phyloP scores from a whole-genome alignment of 2,113 vertebrate species.

The Gobio gobio region DNA sequence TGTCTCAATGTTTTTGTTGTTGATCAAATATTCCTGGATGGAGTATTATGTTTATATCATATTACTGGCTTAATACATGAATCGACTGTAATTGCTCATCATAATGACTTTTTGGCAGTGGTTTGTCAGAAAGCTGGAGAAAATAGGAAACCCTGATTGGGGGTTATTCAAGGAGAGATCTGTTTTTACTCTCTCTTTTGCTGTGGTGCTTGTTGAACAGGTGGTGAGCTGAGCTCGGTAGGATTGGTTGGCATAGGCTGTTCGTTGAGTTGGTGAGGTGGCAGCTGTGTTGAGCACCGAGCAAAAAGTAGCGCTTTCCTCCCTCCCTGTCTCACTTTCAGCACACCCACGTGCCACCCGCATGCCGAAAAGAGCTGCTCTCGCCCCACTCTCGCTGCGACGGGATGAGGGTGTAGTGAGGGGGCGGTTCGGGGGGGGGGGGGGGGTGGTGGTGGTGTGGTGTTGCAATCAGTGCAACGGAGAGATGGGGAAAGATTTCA shows the following conservation, averaged over 20 bases:
- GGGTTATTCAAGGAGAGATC: slow-evolving; percentile 33
- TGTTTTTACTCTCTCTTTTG: slow-evolving; percentile 32
- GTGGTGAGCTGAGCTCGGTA: slow-evolving; percentile 55
- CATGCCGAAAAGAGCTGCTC: slow-evolving; percentile 34
- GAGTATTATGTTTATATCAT: background rate
- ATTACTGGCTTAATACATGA: background rate
- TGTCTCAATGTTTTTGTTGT: background rate
- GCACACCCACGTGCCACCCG: slow-evolving; percentile 43
- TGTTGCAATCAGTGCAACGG: slow-evolving; percentile 33
- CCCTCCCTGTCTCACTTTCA: slow-evolving; percentile 27
- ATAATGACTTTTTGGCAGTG: background rate
- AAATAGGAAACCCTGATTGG: slow-evolving; percentile 6
- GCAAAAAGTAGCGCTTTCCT: slow-evolving; percentile 47
- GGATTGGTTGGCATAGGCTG: slow-evolving; percentile 52
- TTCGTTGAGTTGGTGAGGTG: slow-evolving; percentile 28
- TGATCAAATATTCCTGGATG: slow-evolving; percentile 4
- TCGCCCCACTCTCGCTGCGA: slow-evolving; percentile 6
- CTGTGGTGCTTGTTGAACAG: slow-evolving; percentile 51
- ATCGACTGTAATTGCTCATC: background rate
- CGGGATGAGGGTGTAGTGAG: background rate
- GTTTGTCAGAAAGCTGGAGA: slow-evolving; percentile 36
- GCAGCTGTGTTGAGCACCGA: slow-evolving; percentile 46
- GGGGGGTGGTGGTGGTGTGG: background rate
- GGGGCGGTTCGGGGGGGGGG: background rate
- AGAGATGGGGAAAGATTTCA: slow-evolving; percentile 26